Percentiles rank a stretch among this genome's conserved stretches.
These are phyloP conservation scores for Petrosia ficiformis DNA, from an alignment of 37 sponge, comb jelly and placozoan species.

Conservation along the genomic window DNA sequence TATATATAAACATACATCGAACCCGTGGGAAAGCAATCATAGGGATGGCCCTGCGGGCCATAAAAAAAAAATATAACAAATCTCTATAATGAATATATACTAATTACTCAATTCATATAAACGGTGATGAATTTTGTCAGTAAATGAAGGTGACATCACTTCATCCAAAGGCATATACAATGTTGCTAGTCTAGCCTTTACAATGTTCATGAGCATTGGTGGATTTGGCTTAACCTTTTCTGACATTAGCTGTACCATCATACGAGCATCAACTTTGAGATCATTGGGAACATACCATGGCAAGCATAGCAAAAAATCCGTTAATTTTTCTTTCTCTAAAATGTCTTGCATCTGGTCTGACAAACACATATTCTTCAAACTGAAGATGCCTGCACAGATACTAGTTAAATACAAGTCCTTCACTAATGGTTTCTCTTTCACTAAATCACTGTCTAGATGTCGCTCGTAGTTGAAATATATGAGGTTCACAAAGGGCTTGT, in stretches of 20 bases:
- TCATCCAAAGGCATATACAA: neutral
- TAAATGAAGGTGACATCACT: neutral
- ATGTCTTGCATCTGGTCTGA: neutral
- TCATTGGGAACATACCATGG: neutral
- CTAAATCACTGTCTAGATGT: neutral
- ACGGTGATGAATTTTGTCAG: neutral
- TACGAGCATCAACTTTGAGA: neutral
- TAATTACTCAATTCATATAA: no score
- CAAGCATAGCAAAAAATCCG: neutral
- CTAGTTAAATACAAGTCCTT: neutral
- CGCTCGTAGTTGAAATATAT: neutral
- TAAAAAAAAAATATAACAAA: no score
- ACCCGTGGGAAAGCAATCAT: no score
- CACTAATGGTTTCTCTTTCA: neutral
- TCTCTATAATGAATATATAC: no score
- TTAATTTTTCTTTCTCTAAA: neutral
- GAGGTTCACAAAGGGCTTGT: constrained; percentile 9
- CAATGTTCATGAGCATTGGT: neutral
- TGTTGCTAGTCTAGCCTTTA: neutral
- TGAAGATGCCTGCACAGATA: neutral
- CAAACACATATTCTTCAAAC: neutral
- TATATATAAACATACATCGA: no score
- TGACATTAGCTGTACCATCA: neutral
- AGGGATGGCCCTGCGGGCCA: no score
- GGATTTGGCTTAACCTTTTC: neutral